These are phyloP conservation scores for Lymantria monacha DNA, from an alignment of 2,888 invertebrate species.

Conservation along the genomic window DNA sequence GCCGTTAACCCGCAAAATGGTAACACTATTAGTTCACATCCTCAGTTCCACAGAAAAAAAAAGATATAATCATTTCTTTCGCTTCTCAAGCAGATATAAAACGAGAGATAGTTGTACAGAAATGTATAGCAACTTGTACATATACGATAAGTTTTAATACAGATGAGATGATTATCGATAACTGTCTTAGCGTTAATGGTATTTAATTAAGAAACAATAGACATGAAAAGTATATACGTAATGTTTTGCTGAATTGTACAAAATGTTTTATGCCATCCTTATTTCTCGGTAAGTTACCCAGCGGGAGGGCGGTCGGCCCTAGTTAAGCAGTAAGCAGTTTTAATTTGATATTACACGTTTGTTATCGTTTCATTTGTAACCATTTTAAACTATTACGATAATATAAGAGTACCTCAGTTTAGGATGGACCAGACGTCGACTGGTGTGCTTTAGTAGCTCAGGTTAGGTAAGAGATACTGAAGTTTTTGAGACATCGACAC, in stretches of 20 bases:
- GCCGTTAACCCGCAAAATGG: conserved; percentile 67
- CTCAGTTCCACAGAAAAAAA: conserved; percentile 63
- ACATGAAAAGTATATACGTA: conserved; percentile 55
- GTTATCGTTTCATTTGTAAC: conserved; percentile 81
- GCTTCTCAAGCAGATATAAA: conserved; percentile 71
- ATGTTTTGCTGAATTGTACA: conserved; percentile 74
- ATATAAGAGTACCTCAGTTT: conserved; percentile 79
- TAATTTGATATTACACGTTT: conserved; percentile 78
- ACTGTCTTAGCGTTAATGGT: conserved; percentile 77
- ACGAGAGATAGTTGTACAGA: conserved; percentile 77
- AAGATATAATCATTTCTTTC: conserved; percentile 49
- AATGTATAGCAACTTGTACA: conserved; percentile 74
- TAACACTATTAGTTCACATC: conserved; percentile 66
- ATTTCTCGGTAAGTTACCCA: conserved; percentile 60
- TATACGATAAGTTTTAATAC: conserved; percentile 79
- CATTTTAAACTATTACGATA: conserved; percentile 78
- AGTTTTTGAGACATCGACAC: conserved; percentile 72
- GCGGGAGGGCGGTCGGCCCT: conserved; percentile 69
- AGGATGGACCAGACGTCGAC: conserved; percentile 82
- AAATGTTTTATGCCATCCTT: conserved; percentile 68
- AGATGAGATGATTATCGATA: conserved; percentile 63
- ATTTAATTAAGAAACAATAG: conserved; percentile 76
- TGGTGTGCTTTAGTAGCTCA: conserved; percentile 72
- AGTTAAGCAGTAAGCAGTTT: conserved; percentile 81
- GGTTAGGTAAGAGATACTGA: conserved; percentile 71